These are phyloP conservation scores for Hetaerina titia DNA, from an alignment of 2,888 invertebrate species.

Conservation along the genomic window DNA sequence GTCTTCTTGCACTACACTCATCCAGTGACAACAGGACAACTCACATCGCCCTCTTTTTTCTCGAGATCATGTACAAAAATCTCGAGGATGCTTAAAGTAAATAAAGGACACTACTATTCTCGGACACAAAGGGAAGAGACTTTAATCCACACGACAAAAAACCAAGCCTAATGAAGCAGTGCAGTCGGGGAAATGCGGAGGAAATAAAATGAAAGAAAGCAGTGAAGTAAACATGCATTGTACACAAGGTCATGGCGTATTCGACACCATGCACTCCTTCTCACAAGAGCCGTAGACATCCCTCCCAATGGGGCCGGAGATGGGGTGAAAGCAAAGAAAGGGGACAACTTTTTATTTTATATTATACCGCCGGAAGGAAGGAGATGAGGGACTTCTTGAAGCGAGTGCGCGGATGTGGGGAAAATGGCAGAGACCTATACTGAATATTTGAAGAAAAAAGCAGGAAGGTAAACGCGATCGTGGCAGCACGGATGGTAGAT, in stretches of 20 bases:
- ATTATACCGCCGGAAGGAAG: neutral
- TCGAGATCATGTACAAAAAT: neutral
- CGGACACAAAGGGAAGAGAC: neutral
- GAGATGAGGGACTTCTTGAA: too few relatives aligned
- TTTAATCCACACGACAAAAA: neutral
- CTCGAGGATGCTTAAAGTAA: neutral
- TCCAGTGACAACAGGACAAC: neutral
- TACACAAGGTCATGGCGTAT: constrained; percentile 4
- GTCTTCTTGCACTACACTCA: too few relatives aligned
- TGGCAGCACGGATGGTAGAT: neutral
- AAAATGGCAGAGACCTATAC: too few relatives aligned
- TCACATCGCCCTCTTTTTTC: neutral
- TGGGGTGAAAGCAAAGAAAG: neutral
- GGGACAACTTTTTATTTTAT: neutral
- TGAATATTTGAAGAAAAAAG: too few relatives aligned
- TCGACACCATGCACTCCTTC: neutral
- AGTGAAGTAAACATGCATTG: neutral
- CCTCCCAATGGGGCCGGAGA: neutral
- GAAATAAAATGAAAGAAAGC: neutral
- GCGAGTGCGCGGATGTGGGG: too few relatives aligned
- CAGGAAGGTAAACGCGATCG: neutral
- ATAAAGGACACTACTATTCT: neutral
- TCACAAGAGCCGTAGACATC: neutral
- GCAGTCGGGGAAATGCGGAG: neutral
- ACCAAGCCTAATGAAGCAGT: neutral